Percentiles rank a stretch among this genome's conserved stretches.
Evolutionary conservation across 2,797 vertebrate genomes (phyloP).

Genomic region (Xenopus petersii): DNA sequence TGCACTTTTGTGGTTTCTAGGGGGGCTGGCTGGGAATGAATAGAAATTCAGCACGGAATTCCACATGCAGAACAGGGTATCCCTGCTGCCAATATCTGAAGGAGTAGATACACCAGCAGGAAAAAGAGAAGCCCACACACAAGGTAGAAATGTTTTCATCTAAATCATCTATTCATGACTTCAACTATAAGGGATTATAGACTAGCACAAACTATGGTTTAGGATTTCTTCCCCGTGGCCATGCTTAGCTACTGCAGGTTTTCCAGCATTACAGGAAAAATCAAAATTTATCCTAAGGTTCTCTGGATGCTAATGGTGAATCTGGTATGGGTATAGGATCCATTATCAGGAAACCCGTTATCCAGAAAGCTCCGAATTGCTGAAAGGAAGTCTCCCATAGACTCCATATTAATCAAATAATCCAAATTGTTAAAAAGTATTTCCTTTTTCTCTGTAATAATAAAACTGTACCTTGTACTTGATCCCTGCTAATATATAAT

Average conservation of each 20-base stretch:
- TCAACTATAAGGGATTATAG: neutral
- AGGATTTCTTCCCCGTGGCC: neutral
- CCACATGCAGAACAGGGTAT: neutral
- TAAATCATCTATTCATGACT: neutral
- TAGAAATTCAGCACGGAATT: constrained; percentile 7
- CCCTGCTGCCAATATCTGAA: neutral
- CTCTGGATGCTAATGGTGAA: too few relatives aligned
- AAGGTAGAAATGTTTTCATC: neutral
- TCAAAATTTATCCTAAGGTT: too few relatives aligned
- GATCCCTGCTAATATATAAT: too few relatives aligned
- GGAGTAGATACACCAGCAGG: neutral
- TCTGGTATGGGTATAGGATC: too few relatives aligned
- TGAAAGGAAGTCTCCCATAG: too few relatives aligned
- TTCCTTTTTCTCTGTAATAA: too few relatives aligned
- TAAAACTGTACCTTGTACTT: too few relatives aligned
- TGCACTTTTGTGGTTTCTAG: constrained; percentile 29
- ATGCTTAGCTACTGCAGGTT: neutral
- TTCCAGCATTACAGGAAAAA: too few relatives aligned
- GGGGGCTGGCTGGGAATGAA: constrained; percentile 9
- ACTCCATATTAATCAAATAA: too few relatives aligned
- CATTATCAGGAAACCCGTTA: too few relatives aligned
- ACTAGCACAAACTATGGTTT: neutral
- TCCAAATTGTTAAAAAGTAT: too few relatives aligned
- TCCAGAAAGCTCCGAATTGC: too few relatives aligned
- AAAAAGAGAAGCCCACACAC: neutral